Base-by-base conservation (phyloP, 30 jellyfish, hydroid and myxozoan genomes). In the Pseudorhiza aurosa region DNA sequence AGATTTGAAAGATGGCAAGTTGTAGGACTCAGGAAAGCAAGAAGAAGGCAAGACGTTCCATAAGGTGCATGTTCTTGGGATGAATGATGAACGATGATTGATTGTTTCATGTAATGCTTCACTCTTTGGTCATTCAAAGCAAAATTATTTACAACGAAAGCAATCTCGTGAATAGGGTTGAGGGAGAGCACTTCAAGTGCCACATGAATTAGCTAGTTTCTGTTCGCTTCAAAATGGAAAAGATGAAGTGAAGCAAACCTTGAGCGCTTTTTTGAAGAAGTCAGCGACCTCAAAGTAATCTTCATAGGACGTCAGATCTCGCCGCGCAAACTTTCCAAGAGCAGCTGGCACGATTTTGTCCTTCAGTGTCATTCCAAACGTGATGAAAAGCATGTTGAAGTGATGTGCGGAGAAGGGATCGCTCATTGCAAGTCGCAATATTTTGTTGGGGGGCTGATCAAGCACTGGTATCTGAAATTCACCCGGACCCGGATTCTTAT, bases 381-480 rank as follows among this genome's bases (percentile, higher is more conserved):
- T n/a, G 37, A 32, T 24, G 58, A 83, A 88, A 49, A 79, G 81
- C 21, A 80, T 81, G 32, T 53, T 81, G 86, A 80, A 88, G 91
- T 88, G 77, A 47, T 75, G 92, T 0, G 97, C 88, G 1, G 87
- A 72, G 32, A 80, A 65, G 8, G 56, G 58, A 65, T 81, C 97
- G 30, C 72, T 62, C 96, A 65, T 68, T 2, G 87, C 39, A 31
- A 69, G 50, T 17, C 30, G n/a, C 12, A 44, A 30, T 0, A 68
- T 39, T 6, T 30, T 55, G 12, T 44, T 19, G 15, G 25, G 18
- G 8, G 91, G 14, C 62, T 88, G 95, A 77, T 88, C 85, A 15
- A 88, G 59, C 6, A 47, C 18, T 40, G 97, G 97, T 6, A 72
- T 27, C 7, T 36, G 22, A 14, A 53, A 80, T 12, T 81, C 77